Evolutionary conservation across 2,113 vertebrate species (phyloP).

Genomic region (Triplophysa siluroides): DNA sequence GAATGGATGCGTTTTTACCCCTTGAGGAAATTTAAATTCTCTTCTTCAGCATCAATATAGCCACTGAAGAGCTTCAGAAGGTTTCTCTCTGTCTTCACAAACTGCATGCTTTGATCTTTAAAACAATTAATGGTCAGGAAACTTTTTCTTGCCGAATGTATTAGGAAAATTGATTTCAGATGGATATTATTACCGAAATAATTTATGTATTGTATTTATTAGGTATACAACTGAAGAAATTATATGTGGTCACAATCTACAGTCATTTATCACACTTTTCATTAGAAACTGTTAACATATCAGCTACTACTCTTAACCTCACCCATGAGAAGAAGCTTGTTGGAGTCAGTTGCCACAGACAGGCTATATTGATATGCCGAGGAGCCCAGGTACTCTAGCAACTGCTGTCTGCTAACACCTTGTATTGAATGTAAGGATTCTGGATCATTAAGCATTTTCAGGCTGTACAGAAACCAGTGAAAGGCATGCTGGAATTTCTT

Average conservation of each 20-base stretch:
- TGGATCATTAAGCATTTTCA: not conserved
- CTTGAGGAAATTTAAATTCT: not conserved
- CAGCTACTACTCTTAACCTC: not conserved
- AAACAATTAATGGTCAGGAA: not conserved
- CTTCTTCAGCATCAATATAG: not conserved
- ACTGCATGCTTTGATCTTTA: constrained; percentile 33
- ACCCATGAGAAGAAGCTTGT: constrained; percentile 22
- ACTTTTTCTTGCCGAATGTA: not conserved
- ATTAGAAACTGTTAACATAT: too few relatives aligned
- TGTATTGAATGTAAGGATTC: not conserved
- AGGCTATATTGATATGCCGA: constrained; percentile 24
- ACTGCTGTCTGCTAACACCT: not conserved
- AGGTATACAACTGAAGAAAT: too few relatives aligned
- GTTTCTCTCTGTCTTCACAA: constrained; percentile 9
- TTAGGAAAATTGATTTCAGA: too few relatives aligned
- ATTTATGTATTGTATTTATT: too few relatives aligned
- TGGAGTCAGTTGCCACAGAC: constrained; percentile 1
- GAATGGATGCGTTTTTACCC: too few relatives aligned
- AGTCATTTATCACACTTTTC: too few relatives aligned
- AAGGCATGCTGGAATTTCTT: not conserved
- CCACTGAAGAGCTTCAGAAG: constrained; percentile 22
- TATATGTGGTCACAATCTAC: too few relatives aligned
- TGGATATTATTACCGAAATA: too few relatives aligned
- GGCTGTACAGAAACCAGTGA: constrained; percentile 44
- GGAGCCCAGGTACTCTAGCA: not conserved